Conservation (phyloP, 2,113 vertebrate species). For the Pelecanus crispus region DNA sequence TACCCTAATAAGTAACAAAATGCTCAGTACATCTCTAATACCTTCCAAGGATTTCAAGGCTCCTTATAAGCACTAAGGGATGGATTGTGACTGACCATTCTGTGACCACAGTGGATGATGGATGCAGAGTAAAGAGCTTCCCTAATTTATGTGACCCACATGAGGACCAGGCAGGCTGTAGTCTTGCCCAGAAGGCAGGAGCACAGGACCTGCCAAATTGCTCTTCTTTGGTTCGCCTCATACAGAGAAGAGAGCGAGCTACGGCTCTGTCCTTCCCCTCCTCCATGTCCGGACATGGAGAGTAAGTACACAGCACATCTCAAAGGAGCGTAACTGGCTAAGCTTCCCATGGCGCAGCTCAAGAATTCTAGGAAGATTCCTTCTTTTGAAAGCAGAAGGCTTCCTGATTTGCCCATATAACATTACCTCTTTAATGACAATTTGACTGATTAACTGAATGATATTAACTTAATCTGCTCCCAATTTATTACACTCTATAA, state of each 20-base stretch:
- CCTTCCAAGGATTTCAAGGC: not conserved
- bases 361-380: slow-evolving; percentile 14
- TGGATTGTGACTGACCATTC: not conserved
- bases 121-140: not conserved
- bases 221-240: not conserved
- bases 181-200: not conserved
- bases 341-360: not conserved
- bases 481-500: not conserved
- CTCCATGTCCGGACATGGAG: not conserved
- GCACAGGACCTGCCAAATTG: not conserved
- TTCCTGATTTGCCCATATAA: not conserved
- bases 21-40: not conserved
- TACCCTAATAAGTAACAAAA: not conserved
- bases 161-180: not conserved
- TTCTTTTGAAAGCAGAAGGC: not conserved
- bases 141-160: not conserved
- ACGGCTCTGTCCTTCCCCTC: not conserved
- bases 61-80: not conserved
- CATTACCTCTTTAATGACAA: not conserved
- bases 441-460: not conserved
- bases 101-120: not conserved
- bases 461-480: not conserved
- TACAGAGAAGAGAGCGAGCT: rapidly evolving
- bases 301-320: not conserved
- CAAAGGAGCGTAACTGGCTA: not conserved